Percentiles rank a stretch among this genome's conserved stretches.
Evolutionary conservation across 2,888 invertebrate genomes (phyloP).

Genomic region (Lottia scabra): DNA sequence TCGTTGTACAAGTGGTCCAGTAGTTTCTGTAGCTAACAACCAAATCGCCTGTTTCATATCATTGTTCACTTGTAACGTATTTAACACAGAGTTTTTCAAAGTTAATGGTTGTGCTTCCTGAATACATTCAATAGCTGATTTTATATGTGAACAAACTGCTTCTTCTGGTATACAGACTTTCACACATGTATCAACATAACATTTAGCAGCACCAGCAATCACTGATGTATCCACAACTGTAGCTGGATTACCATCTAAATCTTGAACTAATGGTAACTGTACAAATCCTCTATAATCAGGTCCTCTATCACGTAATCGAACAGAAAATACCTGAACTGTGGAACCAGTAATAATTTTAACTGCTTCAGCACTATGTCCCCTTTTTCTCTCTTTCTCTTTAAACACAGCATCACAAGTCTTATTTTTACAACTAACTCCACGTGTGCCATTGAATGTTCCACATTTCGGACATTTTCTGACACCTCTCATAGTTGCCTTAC

Average conservation of each 20-base stretch:
- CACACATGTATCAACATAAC: constrained; percentile 69
- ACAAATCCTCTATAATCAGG: constrained; percentile 82
- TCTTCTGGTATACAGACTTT: constrained; percentile 42
- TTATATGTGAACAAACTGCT: constrained; percentile 75
- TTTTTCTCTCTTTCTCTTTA: constrained; percentile 73
- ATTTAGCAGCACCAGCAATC: constrained; percentile 64
- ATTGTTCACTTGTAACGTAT: constrained; percentile 74
- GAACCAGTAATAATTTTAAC: constrained; percentile 76
- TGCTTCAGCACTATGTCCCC: constrained; percentile 75
- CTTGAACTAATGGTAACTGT: constrained; percentile 71
- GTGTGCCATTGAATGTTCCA: constrained; percentile 81
- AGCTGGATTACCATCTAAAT: constrained; percentile 65
- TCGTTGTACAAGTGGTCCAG: constrained; percentile 78
- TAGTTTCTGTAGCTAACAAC: constrained; percentile 74
- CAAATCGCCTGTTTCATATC: constrained; percentile 76
- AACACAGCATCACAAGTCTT: constrained; percentile 78
- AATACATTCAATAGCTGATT: constrained; percentile 76
- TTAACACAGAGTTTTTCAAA: constrained; percentile 75
- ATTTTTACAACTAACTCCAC: constrained; percentile 81
- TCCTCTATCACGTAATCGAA: constrained; percentile 78
- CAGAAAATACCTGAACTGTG: constrained; percentile 76
- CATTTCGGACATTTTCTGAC: constrained; percentile 82
- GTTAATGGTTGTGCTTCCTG: constrained; percentile 75
- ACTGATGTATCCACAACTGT: constrained; percentile 57
- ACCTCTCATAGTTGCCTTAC: constrained; percentile 78